These are phyloP conservation scores for Erythrocercus mccallii DNA, from an alignment of 2,113 vertebrate genomes.

Conservation along the genomic window DNA sequence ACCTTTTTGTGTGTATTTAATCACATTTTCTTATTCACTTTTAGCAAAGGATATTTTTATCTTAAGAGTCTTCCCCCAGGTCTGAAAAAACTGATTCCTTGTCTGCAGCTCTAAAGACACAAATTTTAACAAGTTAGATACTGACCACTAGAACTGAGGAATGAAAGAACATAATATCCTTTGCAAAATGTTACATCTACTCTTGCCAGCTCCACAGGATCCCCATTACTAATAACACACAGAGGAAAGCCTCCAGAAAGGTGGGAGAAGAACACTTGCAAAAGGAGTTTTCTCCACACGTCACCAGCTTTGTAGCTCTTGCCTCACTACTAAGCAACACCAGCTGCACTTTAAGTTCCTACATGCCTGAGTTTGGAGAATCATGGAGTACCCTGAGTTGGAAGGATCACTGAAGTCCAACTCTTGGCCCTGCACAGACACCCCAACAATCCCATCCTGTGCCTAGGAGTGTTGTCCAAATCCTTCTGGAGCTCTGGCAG, in stretches of 20 bases:
- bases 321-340: not conserved
- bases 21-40: not conserved
- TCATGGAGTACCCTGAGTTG: not conserved
- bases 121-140: not conserved
- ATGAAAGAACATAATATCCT: not conserved
- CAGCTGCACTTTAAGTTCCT: not conserved
- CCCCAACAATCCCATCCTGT: not conserved
- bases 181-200: not conserved
- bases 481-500: fast-evolving
- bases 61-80: not conserved
- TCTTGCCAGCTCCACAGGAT: not conserved
- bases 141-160: not conserved
- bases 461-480: fast-evolving
- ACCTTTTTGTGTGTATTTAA: not conserved
- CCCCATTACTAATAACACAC: not conserved
- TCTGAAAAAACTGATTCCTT: not conserved
- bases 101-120: not conserved
- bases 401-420: not conserved
- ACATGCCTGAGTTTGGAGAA: not conserved
- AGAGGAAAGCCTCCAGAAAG: not conserved
- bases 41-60: not conserved
- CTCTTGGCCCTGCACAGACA: not conserved
- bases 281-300: not conserved
- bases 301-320: not conserved
- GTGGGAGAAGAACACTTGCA: not conserved